Conservation (phyloP, 2,797 vertebrate species). For the Myiothlypis coronata region DNA sequence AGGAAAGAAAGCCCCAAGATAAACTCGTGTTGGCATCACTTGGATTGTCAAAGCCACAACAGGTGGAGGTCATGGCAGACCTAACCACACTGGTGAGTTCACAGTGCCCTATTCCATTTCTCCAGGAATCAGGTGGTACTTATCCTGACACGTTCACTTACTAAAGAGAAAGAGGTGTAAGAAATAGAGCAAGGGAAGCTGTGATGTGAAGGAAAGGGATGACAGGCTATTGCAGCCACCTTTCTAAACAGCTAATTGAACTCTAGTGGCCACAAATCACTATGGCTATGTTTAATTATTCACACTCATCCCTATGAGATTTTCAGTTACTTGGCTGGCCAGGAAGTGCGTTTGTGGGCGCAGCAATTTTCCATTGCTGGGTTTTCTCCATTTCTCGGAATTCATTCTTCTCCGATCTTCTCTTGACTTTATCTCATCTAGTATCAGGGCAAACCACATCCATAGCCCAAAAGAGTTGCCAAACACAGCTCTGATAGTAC, state of each 20-base stretch:
- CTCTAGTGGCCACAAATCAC: background rate
- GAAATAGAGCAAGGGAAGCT: background rate
- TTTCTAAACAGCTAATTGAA: background rate
- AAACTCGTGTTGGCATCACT: rapidly evolving
- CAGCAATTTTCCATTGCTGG: background rate
- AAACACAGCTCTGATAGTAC: background rate
- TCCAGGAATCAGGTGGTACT: background rate
- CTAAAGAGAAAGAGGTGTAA: background rate
- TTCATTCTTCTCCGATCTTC: background rate
- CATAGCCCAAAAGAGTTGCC: background rate
- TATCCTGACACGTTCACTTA: background rate
- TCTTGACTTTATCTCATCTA: background rate
- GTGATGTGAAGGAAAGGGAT: background rate
- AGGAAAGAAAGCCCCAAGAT: background rate
- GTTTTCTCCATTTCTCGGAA: background rate
- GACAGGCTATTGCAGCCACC: background rate
- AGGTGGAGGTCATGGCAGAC: background rate
- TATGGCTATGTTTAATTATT: background rate
- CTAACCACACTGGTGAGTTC: background rate
- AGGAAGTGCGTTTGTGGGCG: background rate
- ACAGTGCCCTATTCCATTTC: background rate
- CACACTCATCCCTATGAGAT: background rate
- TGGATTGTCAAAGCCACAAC: background rate
- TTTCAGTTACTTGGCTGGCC: background rate
- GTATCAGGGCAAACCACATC: background rate